These are phyloP conservation scores for Ardeotis arabs DNA, from an alignment of 2,113 vertebrate species.

Conservation along the genomic window DNA sequence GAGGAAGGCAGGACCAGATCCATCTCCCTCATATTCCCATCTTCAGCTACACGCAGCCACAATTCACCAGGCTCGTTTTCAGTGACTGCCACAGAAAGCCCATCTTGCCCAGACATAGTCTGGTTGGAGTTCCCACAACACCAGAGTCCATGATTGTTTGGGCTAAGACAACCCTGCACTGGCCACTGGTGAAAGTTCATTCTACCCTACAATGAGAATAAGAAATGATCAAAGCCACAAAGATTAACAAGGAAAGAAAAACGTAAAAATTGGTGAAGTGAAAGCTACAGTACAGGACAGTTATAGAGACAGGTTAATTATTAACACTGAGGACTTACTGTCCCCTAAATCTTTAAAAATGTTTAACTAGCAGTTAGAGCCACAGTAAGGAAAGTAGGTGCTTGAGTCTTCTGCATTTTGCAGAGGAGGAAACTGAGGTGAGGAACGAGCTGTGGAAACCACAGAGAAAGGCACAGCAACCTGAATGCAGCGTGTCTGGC, in stretches of 20 bases:
- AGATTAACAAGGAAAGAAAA: not conserved
- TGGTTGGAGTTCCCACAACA: not conserved
- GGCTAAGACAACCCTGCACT: not conserved
- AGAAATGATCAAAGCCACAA: not conserved
- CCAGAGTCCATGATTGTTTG: not conserved
- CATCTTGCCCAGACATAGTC: not conserved
- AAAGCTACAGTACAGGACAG: conserved; percentile 9
- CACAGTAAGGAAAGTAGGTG: not conserved
- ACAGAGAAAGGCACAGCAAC: not conserved
- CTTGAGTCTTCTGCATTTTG: not conserved
- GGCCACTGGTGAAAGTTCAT: too few species aligned
- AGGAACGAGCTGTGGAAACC: not conserved
- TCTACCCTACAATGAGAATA: not conserved
- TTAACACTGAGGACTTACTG: conserved; percentile 17
- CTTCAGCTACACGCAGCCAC: not conserved
- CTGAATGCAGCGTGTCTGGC: not conserved
- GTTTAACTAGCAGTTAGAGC: conserved; percentile 41
- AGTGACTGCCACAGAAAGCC: not conserved
- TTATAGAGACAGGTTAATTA: conserved; percentile 20
- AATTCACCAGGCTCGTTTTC: not conserved
- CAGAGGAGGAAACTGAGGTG: not conserved
- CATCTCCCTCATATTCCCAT: not conserved
- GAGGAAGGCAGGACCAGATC: not conserved
- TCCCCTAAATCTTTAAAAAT: conserved; percentile 43
- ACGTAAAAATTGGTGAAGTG: not conserved